Evolutionary conservation across 1,140 invertebrate genomes (phyloP), one percentile per base, ranked within the genome.

Genomic region (Danaus plexippus): DNA sequence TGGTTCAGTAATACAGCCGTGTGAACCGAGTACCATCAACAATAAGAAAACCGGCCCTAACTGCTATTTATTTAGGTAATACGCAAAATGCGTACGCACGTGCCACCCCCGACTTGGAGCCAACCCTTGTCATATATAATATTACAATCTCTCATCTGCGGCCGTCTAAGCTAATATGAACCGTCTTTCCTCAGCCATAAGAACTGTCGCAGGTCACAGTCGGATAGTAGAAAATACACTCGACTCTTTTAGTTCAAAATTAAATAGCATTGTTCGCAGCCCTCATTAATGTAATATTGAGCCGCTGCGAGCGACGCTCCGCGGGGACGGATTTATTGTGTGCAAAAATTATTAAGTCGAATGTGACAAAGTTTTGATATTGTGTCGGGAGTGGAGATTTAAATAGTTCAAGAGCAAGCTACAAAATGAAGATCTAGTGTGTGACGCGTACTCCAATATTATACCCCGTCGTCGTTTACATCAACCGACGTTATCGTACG

Each of bases 281-380:
- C 71, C 81, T 83, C 75, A 86, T 85, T 84, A 85, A 85, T 85
- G 81, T 77, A 86, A 86, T 85, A 80, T 78, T 79, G 80, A 77
- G 75, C 71, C 71, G 69, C 62, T 59, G 63, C 67, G 63, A 69
- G 64, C 67, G 72, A 63, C 66, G 63, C 63, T 63, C 59, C 50
- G 59, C 51, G 69, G 78, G 77, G 71, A 72, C 60, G 66, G 63
- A 64, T 77, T 77, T 81, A 81, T 81, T 81, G 78, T 85, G 75
- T 77, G 69, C 70, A 66, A 79, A 80, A 80, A 77, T 78, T 77
- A 80, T 75, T 80, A 75, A 77, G 69, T 75, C 56, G 43, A 58
- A 66, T 62, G 57, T 59, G 54, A 46, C 48, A 64, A 67, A 64
- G 57, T 67, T 64, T 64, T 61, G 53, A 61, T 64, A 64, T 53